A percentile compares a stretch with the other conserved stretches of the same genome.
phyloP scores from a whole-genome alignment of 2,888 invertebrate genomes.

The Scrobipalpa costella region DNA sequence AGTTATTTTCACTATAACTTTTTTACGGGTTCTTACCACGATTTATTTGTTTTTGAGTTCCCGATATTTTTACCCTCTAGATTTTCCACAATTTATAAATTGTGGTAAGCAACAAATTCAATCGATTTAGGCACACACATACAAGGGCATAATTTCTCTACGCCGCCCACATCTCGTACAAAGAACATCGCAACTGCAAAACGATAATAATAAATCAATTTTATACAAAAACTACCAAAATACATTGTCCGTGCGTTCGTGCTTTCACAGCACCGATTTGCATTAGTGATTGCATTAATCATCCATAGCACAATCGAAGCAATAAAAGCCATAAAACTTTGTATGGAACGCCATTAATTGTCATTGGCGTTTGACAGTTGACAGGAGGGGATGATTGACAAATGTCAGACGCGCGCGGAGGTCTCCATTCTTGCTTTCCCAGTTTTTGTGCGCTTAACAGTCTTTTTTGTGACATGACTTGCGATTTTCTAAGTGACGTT shows the following conservation, averaged over 20 bases:
- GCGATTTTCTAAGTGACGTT: constrained; percentile 41
- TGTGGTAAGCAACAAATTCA: background rate
- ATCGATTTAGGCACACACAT: background rate
- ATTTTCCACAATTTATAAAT: no score
- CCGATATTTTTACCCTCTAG: no score
- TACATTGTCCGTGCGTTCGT: constrained; percentile 60
- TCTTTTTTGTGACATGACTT: constrained; percentile 49
- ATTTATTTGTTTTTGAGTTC: no score
- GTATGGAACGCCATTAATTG: constrained; percentile 77
- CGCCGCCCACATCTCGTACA: constrained; percentile 57
- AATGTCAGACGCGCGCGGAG: constrained; percentile 63
- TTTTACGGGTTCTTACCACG: no score
- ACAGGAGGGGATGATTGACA: constrained; percentile 73
- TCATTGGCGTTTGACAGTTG: constrained; percentile 76
- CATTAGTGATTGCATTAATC: constrained; percentile 80
- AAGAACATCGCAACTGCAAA: constrained; percentile 52
- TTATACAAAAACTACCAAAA: constrained; percentile 65
- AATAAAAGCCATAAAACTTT: constrained; percentile 78
- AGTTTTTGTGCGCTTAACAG: constrained; percentile 42
- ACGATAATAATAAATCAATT: constrained; percentile 72
- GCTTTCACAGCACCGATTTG: constrained; percentile 69
- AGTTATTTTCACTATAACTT: no score
- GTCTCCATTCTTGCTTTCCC: constrained; percentile 39
- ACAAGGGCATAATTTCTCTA: constrained; percentile 37
- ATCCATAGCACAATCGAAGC: constrained; percentile 69